Percentiles rank a stretch among this genome's conserved stretches.
Conservation (phyloP, 92 coral and sea anemone species). For the Chrysogorgia sp. region DNA sequence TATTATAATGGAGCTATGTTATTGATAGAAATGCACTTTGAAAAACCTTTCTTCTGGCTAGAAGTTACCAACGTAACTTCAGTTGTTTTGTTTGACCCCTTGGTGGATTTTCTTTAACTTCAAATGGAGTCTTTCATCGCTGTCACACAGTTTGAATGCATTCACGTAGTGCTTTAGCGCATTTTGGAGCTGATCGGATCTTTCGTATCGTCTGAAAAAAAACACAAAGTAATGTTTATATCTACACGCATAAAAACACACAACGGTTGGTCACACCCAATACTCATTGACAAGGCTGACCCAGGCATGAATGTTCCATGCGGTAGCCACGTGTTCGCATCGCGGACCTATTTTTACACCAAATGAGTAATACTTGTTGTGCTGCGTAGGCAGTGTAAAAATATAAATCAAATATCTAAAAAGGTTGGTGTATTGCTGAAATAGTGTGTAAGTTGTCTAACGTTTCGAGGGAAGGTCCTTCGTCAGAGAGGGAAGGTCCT, state of each 20-base stretch:
- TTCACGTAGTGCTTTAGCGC: constrained; percentile 3
- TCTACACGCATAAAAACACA: not conserved
- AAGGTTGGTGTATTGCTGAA: too few relatives aligned
- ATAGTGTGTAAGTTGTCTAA: too few relatives aligned
- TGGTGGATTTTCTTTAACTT: not conserved
- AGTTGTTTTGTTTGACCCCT: not conserved
- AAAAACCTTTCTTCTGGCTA: not conserved
- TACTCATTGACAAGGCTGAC: not conserved
- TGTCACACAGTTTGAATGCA: constrained; percentile 26
- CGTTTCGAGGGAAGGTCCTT: too few relatives aligned
- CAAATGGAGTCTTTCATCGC: constrained; percentile 12
- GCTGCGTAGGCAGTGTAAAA: too few relatives aligned
- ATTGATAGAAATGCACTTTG: not conserved
- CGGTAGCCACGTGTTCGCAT: too few relatives aligned
- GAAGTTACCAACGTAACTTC: not conserved
- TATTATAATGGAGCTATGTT: not conserved
- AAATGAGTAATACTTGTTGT: not conserved
- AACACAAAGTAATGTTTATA: not conserved
- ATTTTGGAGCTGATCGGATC: not conserved
- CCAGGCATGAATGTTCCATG: too few relatives aligned
- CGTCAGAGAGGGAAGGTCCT: too few relatives aligned
- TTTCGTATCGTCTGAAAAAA: constrained; percentile 24
- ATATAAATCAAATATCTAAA: too few relatives aligned
- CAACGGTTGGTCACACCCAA: not conserved
- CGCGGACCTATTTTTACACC: too few relatives aligned